Conservation (phyloP, 2,797 vertebrate genomes). For the Phataginus tricuspis region DNA sequence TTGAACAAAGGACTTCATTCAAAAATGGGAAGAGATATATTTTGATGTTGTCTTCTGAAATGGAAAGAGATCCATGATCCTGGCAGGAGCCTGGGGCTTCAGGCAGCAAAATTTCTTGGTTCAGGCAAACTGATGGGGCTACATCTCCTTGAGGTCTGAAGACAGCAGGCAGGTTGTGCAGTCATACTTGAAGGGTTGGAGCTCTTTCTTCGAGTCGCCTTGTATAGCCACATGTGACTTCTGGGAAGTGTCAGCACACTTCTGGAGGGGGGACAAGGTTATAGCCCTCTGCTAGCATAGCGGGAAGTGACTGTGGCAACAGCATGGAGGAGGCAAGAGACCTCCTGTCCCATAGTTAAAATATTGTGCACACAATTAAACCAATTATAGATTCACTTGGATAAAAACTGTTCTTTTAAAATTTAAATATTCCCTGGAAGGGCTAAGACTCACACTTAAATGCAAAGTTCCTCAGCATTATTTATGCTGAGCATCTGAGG, state of each 20-base stretch:
- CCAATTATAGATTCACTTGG: not conserved
- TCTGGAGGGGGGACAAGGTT: not conserved
- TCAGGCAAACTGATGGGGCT: not conserved
- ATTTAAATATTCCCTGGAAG: constrained; percentile 11
- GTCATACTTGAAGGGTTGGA: not conserved
- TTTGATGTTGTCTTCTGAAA: not conserved
- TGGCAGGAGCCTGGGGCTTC: not conserved
- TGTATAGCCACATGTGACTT: not conserved
- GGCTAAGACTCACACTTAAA: not conserved
- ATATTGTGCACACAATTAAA: not conserved
- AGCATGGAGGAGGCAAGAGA: not conserved
- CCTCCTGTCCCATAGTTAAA: not conserved
- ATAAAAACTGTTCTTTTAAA: not conserved
- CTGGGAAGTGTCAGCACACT: not conserved
- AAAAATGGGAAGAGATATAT: not conserved
- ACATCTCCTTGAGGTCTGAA: not conserved
- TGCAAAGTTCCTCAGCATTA: not conserved
- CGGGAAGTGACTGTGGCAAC: not conserved
- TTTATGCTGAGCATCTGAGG: not conserved
- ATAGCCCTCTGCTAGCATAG: not conserved
- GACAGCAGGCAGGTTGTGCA: not conserved
- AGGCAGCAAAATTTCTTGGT: not conserved
- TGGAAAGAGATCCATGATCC: not conserved
- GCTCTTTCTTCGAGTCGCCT: not conserved
- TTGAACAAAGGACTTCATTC: not conserved